Base-by-base conservation (phyloP, 1,140 invertebrate genomes). In the Brevipalpus yothersi region DNA sequence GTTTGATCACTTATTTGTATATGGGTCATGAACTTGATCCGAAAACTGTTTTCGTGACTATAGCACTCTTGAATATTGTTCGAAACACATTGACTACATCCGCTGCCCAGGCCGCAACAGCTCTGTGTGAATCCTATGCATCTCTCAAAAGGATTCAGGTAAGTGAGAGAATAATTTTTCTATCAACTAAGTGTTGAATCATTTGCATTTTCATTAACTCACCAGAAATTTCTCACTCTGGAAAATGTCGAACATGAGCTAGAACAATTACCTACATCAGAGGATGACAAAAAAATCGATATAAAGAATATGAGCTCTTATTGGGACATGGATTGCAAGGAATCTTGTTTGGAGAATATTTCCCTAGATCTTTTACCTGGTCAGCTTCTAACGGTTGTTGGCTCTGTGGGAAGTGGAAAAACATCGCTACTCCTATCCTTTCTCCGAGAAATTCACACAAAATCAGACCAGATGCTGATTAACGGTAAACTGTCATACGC, bases 401-500 rank as follows among this genome's bases (percentile, higher is more conserved):
- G 63, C 11, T 54, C 56, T 21, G 64, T 65, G 31, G 64, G 64
- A 23, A 51, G 56, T 19, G 63, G 63, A 40, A 65, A 65, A 51
- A 41, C 60, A 17, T 89, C 86, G 23, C 69, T 93, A 5, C 72
- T 93, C 15, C 82, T 92, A 67, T 76, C 79, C 1, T 76, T 93
- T 58, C 73, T 94, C 8, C 75, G 79, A 56, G 90, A 95, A 72
- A 68, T 92, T 41, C 80, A 82, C 5, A 65, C 82, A 0, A 70
- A 68, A 7, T 69, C 72, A 0, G 86, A 86, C 1, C 71, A 68
- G 4, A 70, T 91, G 0, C 71, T 75, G 53, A 72, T 88, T 0
- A 76, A 77, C 57, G 89, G 89, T 19, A 79, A 72, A 40, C 71
- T 92, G 9, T 82, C 84, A 1, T 94, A 91, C 70, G 81, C 84